These are phyloP conservation scores for Drosophila ficusphila DNA, from an alignment of 1,140 invertebrate genomes.

Conservation along the genomic window DNA sequence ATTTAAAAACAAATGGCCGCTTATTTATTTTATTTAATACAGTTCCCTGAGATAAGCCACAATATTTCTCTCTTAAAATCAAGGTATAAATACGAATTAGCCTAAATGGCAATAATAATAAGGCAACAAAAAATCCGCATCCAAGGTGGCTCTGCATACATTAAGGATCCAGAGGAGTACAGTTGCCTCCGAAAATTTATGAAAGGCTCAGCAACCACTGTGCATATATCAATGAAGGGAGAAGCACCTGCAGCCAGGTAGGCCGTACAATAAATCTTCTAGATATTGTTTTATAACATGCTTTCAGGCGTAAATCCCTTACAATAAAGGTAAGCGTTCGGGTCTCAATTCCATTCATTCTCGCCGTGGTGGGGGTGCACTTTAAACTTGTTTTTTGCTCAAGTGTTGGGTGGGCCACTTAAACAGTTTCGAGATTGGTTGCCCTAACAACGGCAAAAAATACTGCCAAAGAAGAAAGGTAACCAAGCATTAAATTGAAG, in stretches of 20 bases:
- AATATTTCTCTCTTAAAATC: conserved; percentile 7
- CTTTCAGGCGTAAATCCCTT: conserved; percentile 59
- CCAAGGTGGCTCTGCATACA: too few relatives aligned
- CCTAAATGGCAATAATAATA: conserved; percentile 7
- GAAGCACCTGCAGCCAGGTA: conserved; percentile 1
- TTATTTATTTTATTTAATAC: not conserved
- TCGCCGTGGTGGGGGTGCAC: conserved; percentile 31
- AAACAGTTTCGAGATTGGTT: conserved; percentile 62
- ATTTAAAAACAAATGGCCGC: not conserved
- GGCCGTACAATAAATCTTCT: conserved; percentile 63
- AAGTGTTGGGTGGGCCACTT: conserved; percentile 57
- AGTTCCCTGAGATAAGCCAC: not conserved
- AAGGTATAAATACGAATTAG: conserved; percentile 18
- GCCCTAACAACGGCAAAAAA: conserved; percentile 19
- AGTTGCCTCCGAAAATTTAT: conserved; percentile 33
- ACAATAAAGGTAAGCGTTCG: conserved; percentile 55
- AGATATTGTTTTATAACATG: conserved; percentile 69
- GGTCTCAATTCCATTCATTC: conserved; percentile 41
- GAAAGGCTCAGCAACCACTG: conserved; percentile 11
- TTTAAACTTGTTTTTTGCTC: conserved; percentile 59
- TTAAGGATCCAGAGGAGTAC: too few relatives aligned
- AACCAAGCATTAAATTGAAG: conserved; percentile 79
- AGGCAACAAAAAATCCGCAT: not conserved
- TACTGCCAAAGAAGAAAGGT: conserved; percentile 52
- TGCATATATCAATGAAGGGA: conserved; percentile 38